Conservation (phyloP, 1,140 invertebrate species). For the Wiebesia pumilae region DNA sequence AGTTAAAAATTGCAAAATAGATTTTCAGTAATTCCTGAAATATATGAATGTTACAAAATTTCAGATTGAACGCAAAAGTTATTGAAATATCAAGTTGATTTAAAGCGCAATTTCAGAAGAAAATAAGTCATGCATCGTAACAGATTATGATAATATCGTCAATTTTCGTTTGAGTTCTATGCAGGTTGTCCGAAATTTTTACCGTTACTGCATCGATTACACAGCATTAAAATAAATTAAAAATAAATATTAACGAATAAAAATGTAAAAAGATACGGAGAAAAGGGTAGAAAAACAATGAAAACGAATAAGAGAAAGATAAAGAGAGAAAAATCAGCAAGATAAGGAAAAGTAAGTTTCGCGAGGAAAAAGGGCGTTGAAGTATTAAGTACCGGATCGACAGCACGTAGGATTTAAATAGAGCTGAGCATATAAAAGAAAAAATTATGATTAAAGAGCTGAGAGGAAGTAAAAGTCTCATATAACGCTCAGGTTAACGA, state of each 20-base stretch:
- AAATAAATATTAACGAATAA: too few relatives aligned
- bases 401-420: background rate
- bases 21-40: background rate
- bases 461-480: background rate
- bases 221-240: too few relatives aligned
- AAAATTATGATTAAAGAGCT: background rate
- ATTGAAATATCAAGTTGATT: background rate
- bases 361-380: too few relatives aligned
- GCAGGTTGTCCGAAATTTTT: too few relatives aligned
- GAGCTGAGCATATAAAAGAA: background rate
- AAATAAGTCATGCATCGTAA: background rate
- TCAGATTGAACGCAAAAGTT: background rate
- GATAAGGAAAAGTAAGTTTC: too few relatives aligned
- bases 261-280: too few relatives aligned
- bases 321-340: too few relatives aligned
- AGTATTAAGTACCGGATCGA: background rate
- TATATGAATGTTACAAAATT: background rate
- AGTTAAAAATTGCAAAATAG: background rate
- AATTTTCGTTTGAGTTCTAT: background rate
- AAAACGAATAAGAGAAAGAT: background rate
- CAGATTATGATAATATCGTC: background rate
- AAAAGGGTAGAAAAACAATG: conserved; percentile 39
- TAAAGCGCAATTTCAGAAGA: background rate
- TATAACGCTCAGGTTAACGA: conserved; percentile 56
- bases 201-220: too few relatives aligned